Conservation (phyloP, 2,113 vertebrate genomes). For the Pseudopipra pipra region DNA sequence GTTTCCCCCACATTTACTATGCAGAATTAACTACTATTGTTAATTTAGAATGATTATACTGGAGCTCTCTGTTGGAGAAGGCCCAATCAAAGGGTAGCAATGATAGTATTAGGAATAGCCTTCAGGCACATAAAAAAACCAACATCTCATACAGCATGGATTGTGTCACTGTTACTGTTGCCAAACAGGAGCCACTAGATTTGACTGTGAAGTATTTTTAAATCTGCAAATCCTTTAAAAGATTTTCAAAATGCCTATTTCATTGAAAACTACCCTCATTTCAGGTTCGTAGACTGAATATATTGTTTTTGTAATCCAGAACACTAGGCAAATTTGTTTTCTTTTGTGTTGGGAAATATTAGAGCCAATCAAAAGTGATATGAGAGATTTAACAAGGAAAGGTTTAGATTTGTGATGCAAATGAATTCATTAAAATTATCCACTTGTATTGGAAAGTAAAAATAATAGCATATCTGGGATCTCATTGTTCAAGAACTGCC, state of each 20-base stretch:
- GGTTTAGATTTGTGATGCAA: neutral
- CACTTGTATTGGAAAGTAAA: neutral
- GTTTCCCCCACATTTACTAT: neutral
- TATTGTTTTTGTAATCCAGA: neutral
- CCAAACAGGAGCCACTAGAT: neutral
- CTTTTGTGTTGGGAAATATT: neutral
- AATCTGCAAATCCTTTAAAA: neutral
- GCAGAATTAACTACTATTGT: neutral
- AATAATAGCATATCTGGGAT: neutral
- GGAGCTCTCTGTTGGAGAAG: neutral
- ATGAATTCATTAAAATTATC: neutral
- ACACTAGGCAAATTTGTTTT: neutral
- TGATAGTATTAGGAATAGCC: neutral
- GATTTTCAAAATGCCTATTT: neutral
- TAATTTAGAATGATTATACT: neutral
- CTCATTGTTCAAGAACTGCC: neutral
- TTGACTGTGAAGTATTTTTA: neutral
- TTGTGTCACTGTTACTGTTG: neutral
- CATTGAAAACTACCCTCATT: neutral
- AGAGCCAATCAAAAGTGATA: neutral
- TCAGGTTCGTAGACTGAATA: neutral
- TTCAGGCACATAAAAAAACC: neutral
- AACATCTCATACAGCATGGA: neutral
- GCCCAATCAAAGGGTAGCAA: neutral
- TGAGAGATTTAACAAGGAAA: conserved; percentile 1